Percentiles rank a stretch among this genome's conserved stretches.
Evolutionary conservation across 2,888 invertebrate species (phyloP).

Genomic region (Ophion costatus): DNA sequence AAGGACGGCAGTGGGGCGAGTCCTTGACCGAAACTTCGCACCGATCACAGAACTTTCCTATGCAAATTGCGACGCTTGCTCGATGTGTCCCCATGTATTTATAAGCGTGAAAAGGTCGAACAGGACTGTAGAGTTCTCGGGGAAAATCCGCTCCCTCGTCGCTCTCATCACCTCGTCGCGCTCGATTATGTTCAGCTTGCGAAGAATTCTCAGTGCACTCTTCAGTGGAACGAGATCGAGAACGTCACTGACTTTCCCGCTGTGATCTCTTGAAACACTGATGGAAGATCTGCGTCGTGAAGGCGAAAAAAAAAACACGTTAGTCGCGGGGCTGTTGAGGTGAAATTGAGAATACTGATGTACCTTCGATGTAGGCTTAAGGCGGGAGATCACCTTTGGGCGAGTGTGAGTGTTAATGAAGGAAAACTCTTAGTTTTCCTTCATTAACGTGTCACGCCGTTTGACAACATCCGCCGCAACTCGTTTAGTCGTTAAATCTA

Average conservation of each 20-base stretch:
- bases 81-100: not conserved
- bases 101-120: conserved; percentile 38
- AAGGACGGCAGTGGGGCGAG: not conserved
- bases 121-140: conserved; percentile 17
- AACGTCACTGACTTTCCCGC: conserved; percentile 58
- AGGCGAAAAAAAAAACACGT: not conserved
- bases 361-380: no score
- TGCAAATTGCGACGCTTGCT: not conserved
- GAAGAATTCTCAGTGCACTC: conserved; percentile 66
- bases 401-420: no score
- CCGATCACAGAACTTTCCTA: not conserved
- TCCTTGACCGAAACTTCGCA: not conserved
- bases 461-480: no score
- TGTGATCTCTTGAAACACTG: conserved; percentile 60
- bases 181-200: conserved; percentile 62
- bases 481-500: no score
- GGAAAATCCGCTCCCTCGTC: conserved; percentile 44
- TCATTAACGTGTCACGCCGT: no score
- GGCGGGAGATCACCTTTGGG: no score
- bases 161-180: conserved; percentile 57
- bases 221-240: conserved; percentile 70
- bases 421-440: no score
- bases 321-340: not conserved
- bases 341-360: not conserved
- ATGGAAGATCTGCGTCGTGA: conserved; percentile 65